Base-by-base conservation (phyloP, 2,888 invertebrate genomes). In the Drosophila rellima region DNA sequence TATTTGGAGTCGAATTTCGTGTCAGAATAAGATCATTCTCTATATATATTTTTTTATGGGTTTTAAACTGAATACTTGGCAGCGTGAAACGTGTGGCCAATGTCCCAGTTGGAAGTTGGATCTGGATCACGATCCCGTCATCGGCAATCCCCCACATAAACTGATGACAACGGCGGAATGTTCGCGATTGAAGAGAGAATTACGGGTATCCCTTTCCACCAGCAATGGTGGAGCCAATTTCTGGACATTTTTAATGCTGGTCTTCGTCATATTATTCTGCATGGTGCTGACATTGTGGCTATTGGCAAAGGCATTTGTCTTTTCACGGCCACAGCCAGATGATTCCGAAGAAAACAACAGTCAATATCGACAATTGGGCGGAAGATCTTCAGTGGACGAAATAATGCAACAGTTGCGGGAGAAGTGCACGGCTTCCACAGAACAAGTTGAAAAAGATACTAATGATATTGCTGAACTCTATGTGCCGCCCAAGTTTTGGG, bases 131-230 rank as follows among this genome's bases (percentile, higher is more conserved):
- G 7, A n/a, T 23, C 31, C n/a, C 10, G 18, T 10, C 35, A 45
- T n/a, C 17, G 6, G 6, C n/a, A 50, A 40, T 17, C 7, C 29
- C 2, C 18, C n/a, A 11, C 29, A 20, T 3, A 74, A 70, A 15
- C 61, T 82, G 1, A 80, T 82, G 11, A 77, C 87, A 23, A 29
- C 57, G 1, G 70, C 56, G 6, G 84, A 82, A 29, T 82, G 81
- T 31, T 20, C 65, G 31, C 56, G 65, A 0, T 35, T 80, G 17
- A 70, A 65, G 10, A 56, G 77, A 1, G 77, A 75, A 3, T 39
- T 81, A 2, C 62, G 66, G 15, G 2, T 7, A 0, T n/a, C 56
- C 0, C 11, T 52, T 6, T 31, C 23, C 2, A 11, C 0, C 3
- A n/a, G 31, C 3, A 54, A 59, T 0, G 42, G 40, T 0, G 59